Conservation (phyloP, 2,797 vertebrate genomes). For the Pantherophis alleghaniensis region DNA sequence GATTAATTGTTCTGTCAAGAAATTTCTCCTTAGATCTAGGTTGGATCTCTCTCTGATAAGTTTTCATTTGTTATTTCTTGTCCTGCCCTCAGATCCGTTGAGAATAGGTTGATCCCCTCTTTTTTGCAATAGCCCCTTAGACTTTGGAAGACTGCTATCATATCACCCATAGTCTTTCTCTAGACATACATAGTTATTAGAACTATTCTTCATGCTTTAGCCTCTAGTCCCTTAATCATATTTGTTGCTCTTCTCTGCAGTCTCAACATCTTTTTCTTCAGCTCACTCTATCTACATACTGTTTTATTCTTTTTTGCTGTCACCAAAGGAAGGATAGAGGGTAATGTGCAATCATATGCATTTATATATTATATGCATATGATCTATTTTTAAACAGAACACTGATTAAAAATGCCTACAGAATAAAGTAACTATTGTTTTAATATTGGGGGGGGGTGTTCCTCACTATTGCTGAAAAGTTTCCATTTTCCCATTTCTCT, state of each 20-base stretch:
- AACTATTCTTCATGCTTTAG: too few species aligned
- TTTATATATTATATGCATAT: not conserved
- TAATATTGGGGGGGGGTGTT: not conserved
- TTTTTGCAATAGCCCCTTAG: not conserved
- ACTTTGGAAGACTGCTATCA: not conserved
- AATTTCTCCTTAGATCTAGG: not conserved
- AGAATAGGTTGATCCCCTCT: not conserved
- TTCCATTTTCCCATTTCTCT: not conserved
- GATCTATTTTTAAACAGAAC: not conserved
- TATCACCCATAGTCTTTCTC: too few species aligned
- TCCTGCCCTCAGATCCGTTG: not conserved
- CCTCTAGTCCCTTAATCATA: not conserved
- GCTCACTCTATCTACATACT: not conserved
- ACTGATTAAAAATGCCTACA: not conserved
- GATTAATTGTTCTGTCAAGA: not conserved
- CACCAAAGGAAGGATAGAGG: not conserved
- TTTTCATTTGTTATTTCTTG: not conserved
- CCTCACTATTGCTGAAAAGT: not conserved
- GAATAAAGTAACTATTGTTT: not conserved
- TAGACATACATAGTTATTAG: too few species aligned
- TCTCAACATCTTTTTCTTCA: not conserved
- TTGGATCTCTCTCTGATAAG: not conserved
- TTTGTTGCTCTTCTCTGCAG: not conserved
- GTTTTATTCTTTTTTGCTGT: not conserved
- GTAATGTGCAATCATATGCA: not conserved